Conservation (phyloP, 92 coral and sea anemone genomes). For the Actinernus sp. region DNA sequence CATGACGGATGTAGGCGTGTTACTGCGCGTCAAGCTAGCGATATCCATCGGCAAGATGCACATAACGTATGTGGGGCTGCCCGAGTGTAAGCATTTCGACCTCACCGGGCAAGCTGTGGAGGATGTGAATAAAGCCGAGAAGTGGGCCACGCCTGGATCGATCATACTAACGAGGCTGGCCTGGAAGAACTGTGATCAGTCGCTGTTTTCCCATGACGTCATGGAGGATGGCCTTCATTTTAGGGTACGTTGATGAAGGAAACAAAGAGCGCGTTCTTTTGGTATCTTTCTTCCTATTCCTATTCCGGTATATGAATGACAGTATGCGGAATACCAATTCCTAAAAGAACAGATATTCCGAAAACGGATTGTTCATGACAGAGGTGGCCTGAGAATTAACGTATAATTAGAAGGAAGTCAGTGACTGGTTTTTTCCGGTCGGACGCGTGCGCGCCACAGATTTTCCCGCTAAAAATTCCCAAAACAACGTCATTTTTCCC, state of each 20-base stretch:
- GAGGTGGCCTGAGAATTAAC: too few relatives aligned
- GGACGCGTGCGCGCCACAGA: too few relatives aligned
- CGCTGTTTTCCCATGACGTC: slow-evolving; percentile 80
- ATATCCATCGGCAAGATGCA: slow-evolving; percentile 93
- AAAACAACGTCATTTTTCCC: too few relatives aligned
- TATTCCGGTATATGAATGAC: too few relatives aligned
- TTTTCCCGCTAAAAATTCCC: too few relatives aligned
- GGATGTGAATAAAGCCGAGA: slow-evolving; percentile 96
- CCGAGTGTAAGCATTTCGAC: slow-evolving; percentile 97
- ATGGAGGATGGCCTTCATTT: slow-evolving; percentile 89
- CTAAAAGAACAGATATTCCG: too few relatives aligned
- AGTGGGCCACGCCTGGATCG: slow-evolving; percentile 99
- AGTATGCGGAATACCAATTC: too few relatives aligned
- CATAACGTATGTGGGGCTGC: slow-evolving; percentile 86
- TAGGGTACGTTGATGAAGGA: slow-evolving; percentile 58
- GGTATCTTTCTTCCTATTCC: too few relatives aligned
- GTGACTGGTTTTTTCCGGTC: too few relatives aligned
- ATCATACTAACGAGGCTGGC: slow-evolving; percentile 88
- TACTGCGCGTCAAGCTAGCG: slow-evolving; percentile 96
- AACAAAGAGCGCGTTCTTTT: too few relatives aligned
- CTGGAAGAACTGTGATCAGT: slow-evolving; percentile 88
- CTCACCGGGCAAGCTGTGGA: slow-evolving; percentile 95
- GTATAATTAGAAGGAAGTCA: too few relatives aligned
- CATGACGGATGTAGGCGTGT: slow-evolving; percentile 97
- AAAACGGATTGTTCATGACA: too few relatives aligned